Conservation (phyloP, 2,888 invertebrate genomes). For the Torymus texanus region DNA sequence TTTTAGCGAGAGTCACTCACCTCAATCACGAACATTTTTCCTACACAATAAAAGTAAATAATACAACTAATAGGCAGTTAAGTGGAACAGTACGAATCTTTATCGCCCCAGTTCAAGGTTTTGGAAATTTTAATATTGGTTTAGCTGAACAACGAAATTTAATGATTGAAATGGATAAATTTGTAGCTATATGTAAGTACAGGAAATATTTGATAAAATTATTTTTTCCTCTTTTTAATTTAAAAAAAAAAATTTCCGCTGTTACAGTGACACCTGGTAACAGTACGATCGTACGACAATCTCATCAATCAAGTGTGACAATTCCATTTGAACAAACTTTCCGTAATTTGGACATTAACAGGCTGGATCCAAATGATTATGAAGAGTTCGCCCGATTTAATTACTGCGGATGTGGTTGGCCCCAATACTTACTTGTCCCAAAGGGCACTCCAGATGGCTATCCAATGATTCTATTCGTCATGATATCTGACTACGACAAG, state of each 20-base stretch:
- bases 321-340: conserved; percentile 89
- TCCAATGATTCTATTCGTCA: conserved; percentile 82
- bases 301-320: conserved; percentile 86
- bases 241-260: too few relatives aligned
- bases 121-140: conserved; percentile 80
- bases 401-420: conserved; percentile 93
- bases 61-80: conserved; percentile 74
- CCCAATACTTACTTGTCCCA: conserved; percentile 86
- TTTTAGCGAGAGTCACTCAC: conserved; percentile 86
- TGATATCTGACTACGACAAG: conserved; percentile 81
- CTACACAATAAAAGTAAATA: conserved; percentile 81
- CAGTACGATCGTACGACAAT: conserved; percentile 81
- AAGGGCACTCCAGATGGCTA: conserved; percentile 81
- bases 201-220: conserved; percentile 23
- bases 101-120: conserved; percentile 81
- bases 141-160: conserved; percentile 80
- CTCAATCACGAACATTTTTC: conserved; percentile 84
- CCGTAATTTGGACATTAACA: conserved; percentile 80
- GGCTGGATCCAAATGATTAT: conserved; percentile 77
- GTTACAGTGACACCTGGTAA: conserved; percentile 80
- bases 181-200: conserved; percentile 80
- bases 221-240: conserved; percentile 60
- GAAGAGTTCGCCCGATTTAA: conserved; percentile 79
- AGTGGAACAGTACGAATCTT: conserved; percentile 84
- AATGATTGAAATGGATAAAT: conserved; percentile 86